Percentiles rank a stretch among this genome's conserved stretches.
These are phyloP conservation scores for Plodia interpunctella DNA, from an alignment of 1,140 invertebrate genomes.

Conservation along the genomic window DNA sequence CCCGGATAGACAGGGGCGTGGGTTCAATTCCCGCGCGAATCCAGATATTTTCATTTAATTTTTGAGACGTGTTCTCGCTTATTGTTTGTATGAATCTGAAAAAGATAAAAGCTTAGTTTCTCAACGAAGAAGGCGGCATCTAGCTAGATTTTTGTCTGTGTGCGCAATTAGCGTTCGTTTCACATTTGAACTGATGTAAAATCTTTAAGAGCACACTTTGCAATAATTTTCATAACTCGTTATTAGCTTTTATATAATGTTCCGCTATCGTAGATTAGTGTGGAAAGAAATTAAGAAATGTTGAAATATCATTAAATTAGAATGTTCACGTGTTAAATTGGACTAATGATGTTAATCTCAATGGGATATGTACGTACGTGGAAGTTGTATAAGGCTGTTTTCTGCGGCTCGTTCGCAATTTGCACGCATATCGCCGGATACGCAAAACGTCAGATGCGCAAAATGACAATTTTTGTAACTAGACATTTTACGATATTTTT, in stretches of 20 bases:
- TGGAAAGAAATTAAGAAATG: constrained; percentile 31
- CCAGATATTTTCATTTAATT: no score
- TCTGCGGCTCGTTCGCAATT: constrained; percentile 8
- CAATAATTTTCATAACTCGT: constrained; percentile 55
- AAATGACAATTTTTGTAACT: background rate
- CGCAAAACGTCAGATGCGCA: background rate
- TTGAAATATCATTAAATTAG: constrained; percentile 42
- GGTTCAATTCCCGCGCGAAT: no score
- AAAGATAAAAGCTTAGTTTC: no score
- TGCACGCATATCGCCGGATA: background rate
- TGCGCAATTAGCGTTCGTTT: background rate
- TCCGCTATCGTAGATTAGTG: constrained; percentile 57
- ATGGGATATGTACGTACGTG: constrained; percentile 29
- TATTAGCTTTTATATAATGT: constrained; percentile 67
- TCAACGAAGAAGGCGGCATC: background rate
- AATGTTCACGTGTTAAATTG: constrained; percentile 42
- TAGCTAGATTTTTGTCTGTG: background rate
- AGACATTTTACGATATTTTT: no score
- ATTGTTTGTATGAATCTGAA: no score
- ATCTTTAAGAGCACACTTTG: constrained; percentile 34
- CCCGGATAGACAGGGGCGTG: no score
- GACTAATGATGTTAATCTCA: constrained; percentile 37
- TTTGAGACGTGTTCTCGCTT: no score
- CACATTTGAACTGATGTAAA: constrained; percentile 26
- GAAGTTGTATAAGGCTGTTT: constrained; percentile 33